Conservation (phyloP, 2,888 invertebrate species). For the Endotricha flammealis region DNA sequence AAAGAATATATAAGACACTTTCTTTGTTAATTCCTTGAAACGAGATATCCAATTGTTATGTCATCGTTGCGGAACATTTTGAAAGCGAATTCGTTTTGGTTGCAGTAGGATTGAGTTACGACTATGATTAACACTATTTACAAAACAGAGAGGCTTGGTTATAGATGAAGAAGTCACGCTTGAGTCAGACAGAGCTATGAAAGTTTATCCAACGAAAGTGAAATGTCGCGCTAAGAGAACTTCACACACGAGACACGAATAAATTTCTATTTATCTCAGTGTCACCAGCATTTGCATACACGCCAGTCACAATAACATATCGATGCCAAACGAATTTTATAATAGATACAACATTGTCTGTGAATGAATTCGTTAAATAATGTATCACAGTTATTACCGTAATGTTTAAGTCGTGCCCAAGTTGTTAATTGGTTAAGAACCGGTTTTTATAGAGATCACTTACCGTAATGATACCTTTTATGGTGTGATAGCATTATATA, state of each 20-base stretch:
- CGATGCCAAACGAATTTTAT: background rate
- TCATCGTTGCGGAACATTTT: constrained; percentile 23
- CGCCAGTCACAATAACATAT: background rate
- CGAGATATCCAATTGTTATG: constrained; percentile 14
- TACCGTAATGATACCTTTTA: too few relatives aligned
- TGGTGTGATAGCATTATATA: too few relatives aligned
- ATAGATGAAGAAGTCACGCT: constrained; percentile 34
- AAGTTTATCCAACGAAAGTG: constrained; percentile 63
- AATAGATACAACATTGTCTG: background rate
- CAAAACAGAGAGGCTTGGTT: constrained; percentile 43
- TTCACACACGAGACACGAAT: constrained; percentile 28
- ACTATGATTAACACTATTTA: constrained; percentile 29
- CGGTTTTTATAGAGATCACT: too few relatives aligned
- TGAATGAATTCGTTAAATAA: background rate
- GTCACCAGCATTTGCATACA: constrained; percentile 37
- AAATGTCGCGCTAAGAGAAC: constrained; percentile 44
- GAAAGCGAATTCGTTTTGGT: constrained; percentile 25
- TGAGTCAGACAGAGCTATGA: constrained; percentile 28
- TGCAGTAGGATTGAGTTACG: constrained; percentile 23
- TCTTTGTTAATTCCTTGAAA: constrained; percentile 7
- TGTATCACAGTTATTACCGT: too few relatives aligned
- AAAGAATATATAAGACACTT: constrained; percentile 16
- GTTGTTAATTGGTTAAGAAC: too few relatives aligned
- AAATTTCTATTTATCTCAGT: constrained; percentile 22
- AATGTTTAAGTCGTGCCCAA: too few relatives aligned